A percentile compares a stretch with the other conserved stretches of the same genome.
phyloP scores from a whole-genome alignment of 1,140 invertebrate species.

The Cydia fagiglandana region DNA sequence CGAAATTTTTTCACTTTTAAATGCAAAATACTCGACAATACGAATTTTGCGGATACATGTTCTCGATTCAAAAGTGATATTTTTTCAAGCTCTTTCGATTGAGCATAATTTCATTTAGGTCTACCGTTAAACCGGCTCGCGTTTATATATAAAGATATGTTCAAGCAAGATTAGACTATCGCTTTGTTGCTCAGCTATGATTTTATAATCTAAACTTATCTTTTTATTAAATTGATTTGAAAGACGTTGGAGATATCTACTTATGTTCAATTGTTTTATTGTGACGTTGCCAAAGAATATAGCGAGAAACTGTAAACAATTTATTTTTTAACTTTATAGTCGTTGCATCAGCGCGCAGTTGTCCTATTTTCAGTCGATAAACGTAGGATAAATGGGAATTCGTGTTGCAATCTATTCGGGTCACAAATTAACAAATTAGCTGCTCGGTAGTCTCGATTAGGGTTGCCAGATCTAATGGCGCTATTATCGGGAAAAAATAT shows the following conservation, averaged over 20 bases:
- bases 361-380: conserved; percentile 43
- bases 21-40: too few relatives aligned
- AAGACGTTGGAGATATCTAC: neutral
- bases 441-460: conserved; percentile 22
- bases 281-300: conserved; percentile 16
- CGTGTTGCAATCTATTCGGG: conserved; percentile 44
- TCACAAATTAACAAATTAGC: conserved; percentile 45
- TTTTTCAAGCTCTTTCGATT: too few relatives aligned
- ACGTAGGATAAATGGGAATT: conserved; percentile 29
- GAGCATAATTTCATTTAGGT: too few relatives aligned
- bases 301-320: conserved; percentile 31
- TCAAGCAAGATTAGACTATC: conserved; percentile 6
- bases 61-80: too few relatives aligned
- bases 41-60: too few relatives aligned
- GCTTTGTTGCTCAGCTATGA: conserved; percentile 1
- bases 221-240: conserved; percentile 10
- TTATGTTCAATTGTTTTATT: conserved; percentile 14
- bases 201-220: conserved; percentile 16
- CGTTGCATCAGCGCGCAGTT: conserved; percentile 36
- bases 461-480: too few relatives aligned
- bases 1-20: too few relatives aligned
- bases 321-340: conserved; percentile 49
- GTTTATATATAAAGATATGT: too few relatives aligned
- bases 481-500: too few relatives aligned
- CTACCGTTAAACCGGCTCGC: too few relatives aligned